Conservation (phyloP, 2,888 invertebrate species). For the Nesidiocoris tenuis region DNA sequence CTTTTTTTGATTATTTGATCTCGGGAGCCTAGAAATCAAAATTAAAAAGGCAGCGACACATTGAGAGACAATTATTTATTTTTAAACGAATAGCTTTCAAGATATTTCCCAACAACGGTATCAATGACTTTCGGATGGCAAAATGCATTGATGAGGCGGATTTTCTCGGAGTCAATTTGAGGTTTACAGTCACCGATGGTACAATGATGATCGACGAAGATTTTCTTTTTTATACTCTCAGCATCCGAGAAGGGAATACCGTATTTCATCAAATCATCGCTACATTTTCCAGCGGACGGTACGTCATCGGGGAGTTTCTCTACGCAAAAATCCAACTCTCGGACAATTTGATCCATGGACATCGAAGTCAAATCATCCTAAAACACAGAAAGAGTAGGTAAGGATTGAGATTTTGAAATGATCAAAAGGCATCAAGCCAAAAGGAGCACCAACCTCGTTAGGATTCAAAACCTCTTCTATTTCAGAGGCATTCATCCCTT, state of each 20-base stretch:
- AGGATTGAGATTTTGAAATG: background rate
- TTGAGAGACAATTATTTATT: background rate
- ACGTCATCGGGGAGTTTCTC: background rate
- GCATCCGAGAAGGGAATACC: background rate
- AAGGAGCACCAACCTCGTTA: conserved; percentile 59
- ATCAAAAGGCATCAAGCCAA: background rate
- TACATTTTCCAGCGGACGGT: background rate
- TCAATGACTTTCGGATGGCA: conserved; percentile 64
- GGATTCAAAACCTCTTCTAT: conserved; percentile 64
- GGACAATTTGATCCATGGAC: conserved; percentile 4
- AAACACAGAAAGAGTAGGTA: conserved; percentile 4
- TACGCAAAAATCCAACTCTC: conserved; percentile 42
- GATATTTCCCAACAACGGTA: conserved; percentile 50
- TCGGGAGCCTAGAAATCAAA: no score
- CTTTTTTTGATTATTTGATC: no score
- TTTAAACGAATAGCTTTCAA: background rate
- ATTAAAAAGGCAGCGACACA: no score
- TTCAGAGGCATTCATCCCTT: conserved; percentile 58
- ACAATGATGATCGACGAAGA: conserved; percentile 2
- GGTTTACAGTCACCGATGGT: background rate
- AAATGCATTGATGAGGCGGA: conserved; percentile 63
- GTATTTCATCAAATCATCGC: background rate
- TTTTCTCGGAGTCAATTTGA: conserved; percentile 48
- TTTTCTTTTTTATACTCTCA: background rate
- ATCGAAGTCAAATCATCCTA: conserved; percentile 41